Conservation (phyloP, 2,888 invertebrate genomes). For the Branchipolynoe longqiensis region DNA sequence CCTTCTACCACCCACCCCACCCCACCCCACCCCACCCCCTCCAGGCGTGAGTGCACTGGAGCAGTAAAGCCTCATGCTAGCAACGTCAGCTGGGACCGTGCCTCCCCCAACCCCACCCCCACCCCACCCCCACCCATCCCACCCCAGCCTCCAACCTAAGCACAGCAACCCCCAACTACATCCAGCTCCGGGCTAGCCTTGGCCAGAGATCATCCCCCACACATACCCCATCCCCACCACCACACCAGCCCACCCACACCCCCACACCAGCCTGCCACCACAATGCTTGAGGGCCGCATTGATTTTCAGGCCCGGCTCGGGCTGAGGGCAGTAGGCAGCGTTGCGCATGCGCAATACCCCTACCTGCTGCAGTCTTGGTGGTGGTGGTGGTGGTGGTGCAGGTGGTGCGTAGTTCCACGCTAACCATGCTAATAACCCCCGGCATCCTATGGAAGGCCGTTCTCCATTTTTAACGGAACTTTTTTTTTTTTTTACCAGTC, state of each 20-base stretch:
- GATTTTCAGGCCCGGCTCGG: conserved; percentile 1
- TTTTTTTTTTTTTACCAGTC: too few relatives aligned
- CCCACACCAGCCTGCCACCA: not conserved
- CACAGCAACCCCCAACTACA: not conserved
- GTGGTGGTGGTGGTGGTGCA: not conserved
- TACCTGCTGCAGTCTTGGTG: too few relatives aligned
- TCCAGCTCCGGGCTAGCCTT: not conserved
- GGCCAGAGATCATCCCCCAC: conserved; percentile 7
- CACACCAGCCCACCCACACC: not conserved
- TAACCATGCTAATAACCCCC: conserved; percentile 46
- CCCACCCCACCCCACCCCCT: not conserved
- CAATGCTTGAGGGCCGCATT: not conserved
- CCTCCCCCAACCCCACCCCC: not conserved
- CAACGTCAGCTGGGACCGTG: not conserved
- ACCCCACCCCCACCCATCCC: not conserved
- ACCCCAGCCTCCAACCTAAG: not conserved
- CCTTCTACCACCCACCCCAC: not conserved
- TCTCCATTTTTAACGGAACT: too few relatives aligned
- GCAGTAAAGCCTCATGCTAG: conserved; percentile 5
- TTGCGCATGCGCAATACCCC: too few relatives aligned
- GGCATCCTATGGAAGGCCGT: too few relatives aligned
- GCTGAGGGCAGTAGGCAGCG: conserved; percentile 7
- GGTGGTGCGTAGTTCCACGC: not conserved
- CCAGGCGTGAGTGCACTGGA: not conserved
- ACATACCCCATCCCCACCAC: not conserved